Evolutionary conservation across 2,113 vertebrate genomes (phyloP).

Genomic region (Lycocorax pyrrhopterus): DNA sequence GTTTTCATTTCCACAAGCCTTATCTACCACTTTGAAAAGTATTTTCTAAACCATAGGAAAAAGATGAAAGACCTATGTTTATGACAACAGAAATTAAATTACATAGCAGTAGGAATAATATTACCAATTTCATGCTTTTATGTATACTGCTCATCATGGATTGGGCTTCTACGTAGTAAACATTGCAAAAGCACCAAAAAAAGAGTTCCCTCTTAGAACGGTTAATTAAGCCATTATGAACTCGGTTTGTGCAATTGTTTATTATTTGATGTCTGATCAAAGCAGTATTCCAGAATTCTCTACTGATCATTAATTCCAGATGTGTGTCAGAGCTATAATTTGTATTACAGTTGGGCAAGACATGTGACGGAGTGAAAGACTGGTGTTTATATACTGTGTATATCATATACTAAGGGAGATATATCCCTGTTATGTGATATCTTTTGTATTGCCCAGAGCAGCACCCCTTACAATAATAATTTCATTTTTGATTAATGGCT

Average conservation of each 20-base stretch:
- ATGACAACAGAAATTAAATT: background rate
- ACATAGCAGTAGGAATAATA: background rate
- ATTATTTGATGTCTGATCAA: background rate
- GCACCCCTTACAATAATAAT: background rate
- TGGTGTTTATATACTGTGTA: background rate
- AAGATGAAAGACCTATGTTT: background rate
- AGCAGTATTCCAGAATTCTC: background rate
- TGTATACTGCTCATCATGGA: background rate
- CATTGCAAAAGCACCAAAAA: background rate
- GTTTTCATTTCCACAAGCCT: background rate
- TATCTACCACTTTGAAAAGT: background rate
- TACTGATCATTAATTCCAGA: background rate
- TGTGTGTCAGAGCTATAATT: background rate
- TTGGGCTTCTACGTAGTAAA: background rate
- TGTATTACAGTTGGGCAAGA: background rate
- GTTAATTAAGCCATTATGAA: background rate
- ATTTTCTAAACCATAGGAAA: background rate
- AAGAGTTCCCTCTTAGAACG: background rate
- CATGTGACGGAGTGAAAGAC: background rate
- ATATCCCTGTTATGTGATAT: background rate
- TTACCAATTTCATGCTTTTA: background rate
- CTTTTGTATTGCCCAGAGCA: background rate
- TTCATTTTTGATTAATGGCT: background rate
- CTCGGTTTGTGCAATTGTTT: background rate
- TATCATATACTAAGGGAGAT: background rate